Base-by-base conservation (phyloP, 2,113 vertebrate genomes). In the Acanthisitta chloris region DNA sequence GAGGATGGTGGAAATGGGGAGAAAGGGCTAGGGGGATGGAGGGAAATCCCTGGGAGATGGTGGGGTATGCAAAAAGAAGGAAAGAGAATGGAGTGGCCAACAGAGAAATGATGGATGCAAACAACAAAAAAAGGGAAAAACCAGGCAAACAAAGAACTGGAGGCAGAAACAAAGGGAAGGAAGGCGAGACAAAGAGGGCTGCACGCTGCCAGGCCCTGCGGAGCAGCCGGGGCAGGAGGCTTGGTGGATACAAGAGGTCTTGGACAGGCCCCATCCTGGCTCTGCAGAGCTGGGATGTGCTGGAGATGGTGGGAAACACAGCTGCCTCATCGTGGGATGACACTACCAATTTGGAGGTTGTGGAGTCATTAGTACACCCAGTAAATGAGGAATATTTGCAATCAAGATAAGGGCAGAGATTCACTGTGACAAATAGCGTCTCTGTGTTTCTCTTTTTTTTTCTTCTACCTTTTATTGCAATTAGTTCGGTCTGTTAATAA, bases 401-500 rank as follows among this genome's bases (percentile, higher is more conserved):
- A 73, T 89, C 72, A 79, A 71, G 82, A 94, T 14, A 81, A 89
- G 76, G 93, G 64, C 70, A 84, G 89, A 94, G 92, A 95, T 73
- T 61, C 25, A 0, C 76, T 72, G 81, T 92, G 96, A 97, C 85
- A 95, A 95, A 96, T 28, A 77, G 55, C 69, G 80, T 62, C 87
- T 79, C 87, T 42, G 49, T 16, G n/a, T 61, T 49, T 34, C 43
- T 69, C 21, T 24, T 36, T 46, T 29, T 21, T 62, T 48, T 21
- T 29, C 7, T 2, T 3, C 20, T 43, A 71, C 92, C 64, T 96
- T 95, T 96, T 95, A 91, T 72, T 82, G 94, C 94, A 91, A 95
- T 96, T 96, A 97, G 96, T 83, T 97, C 72, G 5, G 81, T 94
- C 88, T 97, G 96, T 96, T 98, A 97, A 96, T 96, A 97, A 96